Evolutionary conservation across 2,797 vertebrate species (phyloP).

Genomic region (Leptodactylus fallax): DNA sequence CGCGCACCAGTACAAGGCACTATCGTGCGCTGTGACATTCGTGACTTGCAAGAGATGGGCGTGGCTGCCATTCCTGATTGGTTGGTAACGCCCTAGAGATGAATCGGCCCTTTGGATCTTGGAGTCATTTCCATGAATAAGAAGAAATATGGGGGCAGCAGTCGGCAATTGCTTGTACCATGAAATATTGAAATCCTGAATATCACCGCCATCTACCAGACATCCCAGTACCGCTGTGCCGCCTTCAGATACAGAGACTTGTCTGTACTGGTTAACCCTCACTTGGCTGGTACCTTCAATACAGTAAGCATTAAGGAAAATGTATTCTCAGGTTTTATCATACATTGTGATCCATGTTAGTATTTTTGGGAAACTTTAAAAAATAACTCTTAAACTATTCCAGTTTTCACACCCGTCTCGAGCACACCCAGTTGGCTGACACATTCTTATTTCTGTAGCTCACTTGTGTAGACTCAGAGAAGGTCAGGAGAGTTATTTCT

Average conservation of each 20-base stretch:
- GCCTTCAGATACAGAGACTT: background rate
- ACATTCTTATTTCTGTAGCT: background rate
- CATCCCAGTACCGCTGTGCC: constrained; percentile 12
- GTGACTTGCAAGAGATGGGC: background rate
- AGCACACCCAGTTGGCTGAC: background rate
- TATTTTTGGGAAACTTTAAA: background rate
- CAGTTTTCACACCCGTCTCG: background rate
- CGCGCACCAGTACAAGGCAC: constrained; percentile 42
- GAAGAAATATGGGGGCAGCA: constrained; percentile 19
- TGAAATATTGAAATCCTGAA: constrained; percentile 12
- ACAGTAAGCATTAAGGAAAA: background rate
- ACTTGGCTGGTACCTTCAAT: constrained; percentile 15
- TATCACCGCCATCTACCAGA: constrained; percentile 9
- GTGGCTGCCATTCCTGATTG: constrained; percentile 22
- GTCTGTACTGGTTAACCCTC: background rate
- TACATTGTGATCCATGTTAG: too few species aligned
- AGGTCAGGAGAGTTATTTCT: background rate
- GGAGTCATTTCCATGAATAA: constrained; percentile 2
- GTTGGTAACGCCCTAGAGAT: background rate
- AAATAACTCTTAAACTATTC: background rate
- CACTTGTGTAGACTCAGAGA: background rate
- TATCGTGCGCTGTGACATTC: constrained; percentile 11
- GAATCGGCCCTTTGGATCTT: background rate
- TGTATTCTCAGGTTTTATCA: too few species aligned
- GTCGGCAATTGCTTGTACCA: constrained; percentile 43